Percentiles rank a stretch among this genome's conserved stretches.
Conservation (phyloP, 2,888 invertebrate species). For the Chorisops tibialis region DNA sequence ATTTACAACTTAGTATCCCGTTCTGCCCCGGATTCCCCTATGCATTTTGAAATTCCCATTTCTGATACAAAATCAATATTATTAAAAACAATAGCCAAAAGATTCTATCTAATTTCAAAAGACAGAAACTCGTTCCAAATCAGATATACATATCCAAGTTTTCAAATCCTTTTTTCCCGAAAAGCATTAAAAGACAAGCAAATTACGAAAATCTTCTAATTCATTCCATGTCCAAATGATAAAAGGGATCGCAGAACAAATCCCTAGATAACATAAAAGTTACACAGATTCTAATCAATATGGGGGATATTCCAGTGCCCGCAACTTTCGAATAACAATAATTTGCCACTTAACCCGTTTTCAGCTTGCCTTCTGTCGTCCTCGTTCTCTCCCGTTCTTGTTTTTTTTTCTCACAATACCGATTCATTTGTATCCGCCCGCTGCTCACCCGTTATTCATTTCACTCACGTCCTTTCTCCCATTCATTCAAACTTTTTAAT, state of each 20-base stretch:
- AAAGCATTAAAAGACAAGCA: neutral
- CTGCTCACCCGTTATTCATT: constrained; percentile 16
- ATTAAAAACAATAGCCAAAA: too few species aligned
- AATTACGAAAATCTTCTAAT: constrained; percentile 2
- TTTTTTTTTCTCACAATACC: constrained; percentile 1
- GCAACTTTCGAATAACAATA: constrained; percentile 24
- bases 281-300: constrained; percentile 14
- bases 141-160: too few species aligned
- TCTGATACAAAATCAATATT: too few species aligned
- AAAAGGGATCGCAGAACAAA: constrained; percentile 8
- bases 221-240: constrained; percentile 8
- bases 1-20: too few species aligned
- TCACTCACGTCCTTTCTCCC: constrained; percentile 21
- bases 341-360: constrained; percentile 25
- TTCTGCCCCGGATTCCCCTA: too few species aligned
- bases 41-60: too few species aligned
- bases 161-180: too few species aligned
- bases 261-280: constrained; percentile 14
- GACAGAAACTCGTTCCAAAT: too few species aligned
- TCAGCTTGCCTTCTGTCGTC: neutral
- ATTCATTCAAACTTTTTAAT: constrained; percentile 25
- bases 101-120: too few species aligned
- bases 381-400: neutral
- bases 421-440: neutral
- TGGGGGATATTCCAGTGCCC: neutral